phyloP scores from a whole-genome alignment of 2,797 vertebrate genomes.

The Botia almorhae region DNA sequence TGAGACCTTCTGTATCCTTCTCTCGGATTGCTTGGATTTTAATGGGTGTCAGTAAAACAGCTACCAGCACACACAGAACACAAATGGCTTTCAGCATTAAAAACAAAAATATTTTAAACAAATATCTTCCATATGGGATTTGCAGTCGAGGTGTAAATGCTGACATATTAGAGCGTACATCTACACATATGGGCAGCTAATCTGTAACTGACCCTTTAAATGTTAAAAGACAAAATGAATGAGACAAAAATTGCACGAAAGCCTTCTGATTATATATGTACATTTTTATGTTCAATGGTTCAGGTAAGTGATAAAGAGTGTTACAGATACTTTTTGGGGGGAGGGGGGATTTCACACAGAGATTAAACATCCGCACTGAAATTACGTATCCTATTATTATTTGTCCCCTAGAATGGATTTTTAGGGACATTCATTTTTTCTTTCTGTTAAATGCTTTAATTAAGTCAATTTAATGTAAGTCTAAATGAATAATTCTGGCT shows the following conservation, averaged over 20 bases:
- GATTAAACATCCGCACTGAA: not conserved
- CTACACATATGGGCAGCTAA: constrained; percentile 6
- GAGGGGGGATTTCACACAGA: not conserved
- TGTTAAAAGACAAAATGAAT: not conserved
- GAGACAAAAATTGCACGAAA: not conserved
- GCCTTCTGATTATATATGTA: not conserved
- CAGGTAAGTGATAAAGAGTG: not conserved
- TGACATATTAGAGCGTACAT: not conserved
- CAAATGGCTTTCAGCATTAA: not conserved
- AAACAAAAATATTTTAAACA: not conserved
- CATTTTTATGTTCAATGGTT: not conserved
- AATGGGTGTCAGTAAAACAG: not conserved
- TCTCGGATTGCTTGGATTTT: not conserved
- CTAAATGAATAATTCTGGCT: too few species aligned
- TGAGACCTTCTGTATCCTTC: constrained; percentile 1
- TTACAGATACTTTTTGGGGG: not conserved
- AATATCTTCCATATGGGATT: not conserved
- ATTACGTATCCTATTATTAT: too few species aligned
- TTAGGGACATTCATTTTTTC: too few species aligned
- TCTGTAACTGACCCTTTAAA: not conserved
- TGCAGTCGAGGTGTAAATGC: not conserved
- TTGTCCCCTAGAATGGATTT: too few species aligned
- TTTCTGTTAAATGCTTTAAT: too few species aligned
- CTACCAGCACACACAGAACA: not conserved
- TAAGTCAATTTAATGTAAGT: too few species aligned